Base-by-base conservation (phyloP, 2,888 invertebrate genomes). In the Disparrhopalites patrizii region DNA sequence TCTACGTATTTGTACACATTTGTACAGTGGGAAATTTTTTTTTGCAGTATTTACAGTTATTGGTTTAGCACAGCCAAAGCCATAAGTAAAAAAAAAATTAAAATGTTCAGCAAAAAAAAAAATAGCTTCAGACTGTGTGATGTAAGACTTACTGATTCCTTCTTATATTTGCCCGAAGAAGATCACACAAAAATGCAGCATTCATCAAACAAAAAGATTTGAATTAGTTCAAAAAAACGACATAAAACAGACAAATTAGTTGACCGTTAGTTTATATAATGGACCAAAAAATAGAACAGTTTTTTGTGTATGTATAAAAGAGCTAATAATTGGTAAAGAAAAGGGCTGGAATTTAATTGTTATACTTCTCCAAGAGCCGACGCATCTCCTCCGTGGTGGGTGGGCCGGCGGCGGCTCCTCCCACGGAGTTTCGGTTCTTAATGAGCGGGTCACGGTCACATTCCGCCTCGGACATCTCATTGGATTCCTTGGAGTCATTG, bases 281-380 rank as follows among this genome's bases (percentile, higher is more conserved):
- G 40, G 7, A 38, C 13, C 27, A 36, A 13, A 54, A 54, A 54
- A 15, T 38, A 18, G 15, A 38, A 43, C 20, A 33, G 4, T 15
- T 13, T 36, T 31, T 15, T 13, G n/a, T 18, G 40, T 31, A 28
- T 25, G 23, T 58, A 51, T 4, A 36, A 25, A 43, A 20, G 43
- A 89, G 87, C 90, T 87, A n/a, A n/a, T n/a, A n/a, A n/a, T n/a
- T n/a, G n/a, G n/a, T n/a, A n/a, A n/a, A n/a, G n/a, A n/a, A n/a
- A n/a, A n/a, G n/a, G n/a, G n/a, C n/a, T n/a, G n/a, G n/a, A n/a
- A n/a, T n/a, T n/a, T n/a, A n/a, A n/a, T n/a, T n/a, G n/a, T n/a
- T n/a, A n/a, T n/a, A 93, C 93, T 92, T 93, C 88, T 93, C 93
- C 85, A 93, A 90, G 84, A 93, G 90, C 87, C 92, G 93, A 85